Evolutionary conservation across 1,140 invertebrate species (phyloP).

Genomic region (Psix sp.): DNA sequence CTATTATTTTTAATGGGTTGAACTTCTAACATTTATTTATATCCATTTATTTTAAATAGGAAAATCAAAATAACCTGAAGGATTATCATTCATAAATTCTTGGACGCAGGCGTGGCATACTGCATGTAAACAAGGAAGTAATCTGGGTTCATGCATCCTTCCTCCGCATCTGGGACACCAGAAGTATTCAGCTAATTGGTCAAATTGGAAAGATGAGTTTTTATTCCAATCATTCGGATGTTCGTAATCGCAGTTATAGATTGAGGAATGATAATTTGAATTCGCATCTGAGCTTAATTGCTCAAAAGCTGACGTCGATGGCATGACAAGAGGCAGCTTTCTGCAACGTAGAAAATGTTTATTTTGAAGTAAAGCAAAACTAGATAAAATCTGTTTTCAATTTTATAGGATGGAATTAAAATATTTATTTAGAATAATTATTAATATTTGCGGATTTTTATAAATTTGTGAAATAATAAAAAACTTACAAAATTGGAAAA

Average conservation of each 20-base stretch:
- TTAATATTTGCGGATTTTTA: too few species aligned
- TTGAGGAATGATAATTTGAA: constrained; percentile 21
- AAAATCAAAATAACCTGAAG: constrained; percentile 22
- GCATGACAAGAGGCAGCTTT: constrained; percentile 21
- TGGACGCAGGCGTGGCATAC: constrained; percentile 69
- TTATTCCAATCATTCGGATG: background rate
- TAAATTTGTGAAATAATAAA: too few species aligned
- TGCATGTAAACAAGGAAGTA: constrained; percentile 71
- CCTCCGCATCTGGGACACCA: constrained; percentile 69
- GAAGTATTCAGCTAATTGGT: constrained; percentile 59
- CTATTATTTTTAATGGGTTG: too few species aligned
- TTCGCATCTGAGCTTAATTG: background rate
- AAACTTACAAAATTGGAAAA: too few species aligned
- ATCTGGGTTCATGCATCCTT: constrained; percentile 70
- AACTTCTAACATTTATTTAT: too few species aligned
- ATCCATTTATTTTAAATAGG: too few species aligned
- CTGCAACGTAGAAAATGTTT: constrained; percentile 19
- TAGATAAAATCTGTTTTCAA: too few species aligned
- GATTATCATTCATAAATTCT: constrained; percentile 64
- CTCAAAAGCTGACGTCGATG: constrained; percentile 8
- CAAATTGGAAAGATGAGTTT: constrained; percentile 22
- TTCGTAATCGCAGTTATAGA: constrained; percentile 21
- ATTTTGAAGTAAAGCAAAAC: too few species aligned
- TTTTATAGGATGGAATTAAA: too few species aligned
- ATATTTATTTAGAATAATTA: too few species aligned